Evolutionary conservation across 1,140 invertebrate species (phyloP), one percentile per base, ranked within the genome.

Genomic region (Anoplolepis gracilipes): DNA sequence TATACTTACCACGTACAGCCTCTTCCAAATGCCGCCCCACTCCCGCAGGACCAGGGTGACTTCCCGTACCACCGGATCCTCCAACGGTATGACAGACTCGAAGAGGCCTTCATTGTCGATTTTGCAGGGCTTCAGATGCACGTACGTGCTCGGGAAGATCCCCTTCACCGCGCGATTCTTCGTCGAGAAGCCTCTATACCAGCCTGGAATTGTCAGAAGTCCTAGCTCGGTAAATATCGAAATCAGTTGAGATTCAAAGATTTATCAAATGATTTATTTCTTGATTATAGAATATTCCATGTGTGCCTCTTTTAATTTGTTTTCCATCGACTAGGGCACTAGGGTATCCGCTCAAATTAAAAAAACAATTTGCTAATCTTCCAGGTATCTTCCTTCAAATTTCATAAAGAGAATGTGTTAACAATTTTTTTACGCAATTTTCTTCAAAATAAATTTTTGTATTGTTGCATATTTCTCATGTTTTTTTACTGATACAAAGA

Each of bases 1-100:
- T 85, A 25, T 86, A 73, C 96, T 95, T 95, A 98, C 98, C 95
- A 98, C 97, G 96, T 97, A 99, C 16, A 98, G 95, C 81, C 97
- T 97, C 92, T 98, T 98, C 98, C 98, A 99, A 81, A 98, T 97
- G 86, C 97, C 95, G 36, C 97, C 97, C 98, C 98, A 99, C 97
- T 99, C 98, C 93, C 98, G 95, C 13, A 99, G 95, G 0, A 99
- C 98, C 78, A 97, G 96, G 3, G 98, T 98, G n/a, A 98, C 98
- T 95, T 99, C 98, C 64, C 97, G 96, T 0, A 98, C 97, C n/a
- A 98, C 97, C 0, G 97, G 96, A 95, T 99, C 98, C 92, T 98
- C 98, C n/a, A 97, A 90, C 25, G 97, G 96, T 81, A 96, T 96
- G 10, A 97, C 96, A 36, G 96, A 96, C 93, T 97, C 97, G 93